A percentile compares a stretch with the other conserved stretches of the same genome.
phyloP scores from a whole-genome alignment of 2,113 vertebrate species.

The Rallus limicola region DNA sequence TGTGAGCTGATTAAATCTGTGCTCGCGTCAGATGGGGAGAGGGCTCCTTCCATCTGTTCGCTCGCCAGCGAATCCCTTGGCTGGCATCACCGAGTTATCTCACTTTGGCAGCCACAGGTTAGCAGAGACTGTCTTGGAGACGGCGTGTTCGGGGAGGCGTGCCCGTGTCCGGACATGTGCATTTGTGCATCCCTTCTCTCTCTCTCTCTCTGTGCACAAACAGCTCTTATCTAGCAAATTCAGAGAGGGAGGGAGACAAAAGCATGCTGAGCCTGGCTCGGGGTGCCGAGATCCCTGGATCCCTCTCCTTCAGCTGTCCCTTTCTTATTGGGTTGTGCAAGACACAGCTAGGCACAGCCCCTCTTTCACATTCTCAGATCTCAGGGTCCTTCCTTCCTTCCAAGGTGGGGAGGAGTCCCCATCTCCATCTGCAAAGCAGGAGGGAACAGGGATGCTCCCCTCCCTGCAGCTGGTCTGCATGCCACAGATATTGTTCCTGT shows the following conservation, averaged over 20 bases:
- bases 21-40: constrained; percentile 43
- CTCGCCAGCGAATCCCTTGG: neutral
- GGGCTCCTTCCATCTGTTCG: constrained; percentile 53
- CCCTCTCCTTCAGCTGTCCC: neutral
- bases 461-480: fast-evolving
- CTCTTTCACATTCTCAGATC: too few relatives aligned
- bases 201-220: neutral
- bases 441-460: neutral
- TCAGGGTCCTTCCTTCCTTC: too few relatives aligned
- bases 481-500: fast-evolving
- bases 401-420: fast-evolving
- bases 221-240: fast-evolving
- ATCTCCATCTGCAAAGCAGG: neutral
- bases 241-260: fast-evolving
- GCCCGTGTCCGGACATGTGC: fast-evolving
- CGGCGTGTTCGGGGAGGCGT: fast-evolving
- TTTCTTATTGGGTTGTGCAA: neutral
- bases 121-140: neutral
- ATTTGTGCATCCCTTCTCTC: fast-evolving
- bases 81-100: neutral
- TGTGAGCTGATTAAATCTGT: constrained; percentile 41
- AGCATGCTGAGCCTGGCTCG: fast-evolving
- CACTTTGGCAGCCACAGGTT: neutral
- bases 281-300: neutral
- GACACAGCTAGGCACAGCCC: neutral